A percentile compares a stretch with the other conserved stretches of the same genome.
phyloP scores from a whole-genome alignment of 2,797 vertebrate genomes.

The Chaunax sp. region DNA sequence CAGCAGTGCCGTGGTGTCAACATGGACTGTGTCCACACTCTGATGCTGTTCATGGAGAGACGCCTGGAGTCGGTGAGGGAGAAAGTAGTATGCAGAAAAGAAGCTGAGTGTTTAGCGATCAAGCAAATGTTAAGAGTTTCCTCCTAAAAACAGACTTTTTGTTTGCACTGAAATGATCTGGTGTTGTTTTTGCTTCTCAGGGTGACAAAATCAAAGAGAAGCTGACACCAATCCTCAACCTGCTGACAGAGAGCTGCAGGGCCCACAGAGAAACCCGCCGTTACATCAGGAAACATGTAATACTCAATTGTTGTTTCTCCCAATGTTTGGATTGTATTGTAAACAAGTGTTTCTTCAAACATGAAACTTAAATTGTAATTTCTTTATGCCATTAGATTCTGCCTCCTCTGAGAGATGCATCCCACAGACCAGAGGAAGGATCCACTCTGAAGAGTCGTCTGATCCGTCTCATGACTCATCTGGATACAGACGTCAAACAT shows the following conservation, averaged over 20 bases:
- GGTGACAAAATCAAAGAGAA: conserved; percentile 81
- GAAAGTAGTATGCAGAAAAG: not conserved
- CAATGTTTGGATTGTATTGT: not conserved
- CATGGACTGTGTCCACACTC: conserved; percentile 86
- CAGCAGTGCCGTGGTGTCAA: conserved; percentile 81
- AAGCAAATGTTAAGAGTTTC: not conserved
- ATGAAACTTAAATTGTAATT: not conserved
- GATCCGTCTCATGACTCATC: conserved; percentile 87
- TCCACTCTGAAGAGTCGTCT: conserved; percentile 82
- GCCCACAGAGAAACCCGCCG: conserved; percentile 84
- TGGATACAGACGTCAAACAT: conserved; percentile 87
- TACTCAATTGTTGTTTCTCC: not conserved
- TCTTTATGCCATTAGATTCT: conserved; percentile 71
- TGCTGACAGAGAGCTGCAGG: conserved; percentile 85
- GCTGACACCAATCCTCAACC: conserved; percentile 84
- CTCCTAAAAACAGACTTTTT: not conserved
- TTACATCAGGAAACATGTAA: conserved; percentile 84
- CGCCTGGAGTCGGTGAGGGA: conserved; percentile 81
- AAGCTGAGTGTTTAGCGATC: not conserved
- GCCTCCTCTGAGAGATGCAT: conserved; percentile 84
- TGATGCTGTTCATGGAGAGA: conserved; percentile 84
- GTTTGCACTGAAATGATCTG: not conserved
- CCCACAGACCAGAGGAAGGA: conserved; percentile 84
- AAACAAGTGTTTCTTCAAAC: not conserved
- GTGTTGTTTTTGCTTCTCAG: conserved; percentile 55